A percentile compares a stretch with the other conserved stretches of the same genome.
phyloP scores from a whole-genome alignment of 2,797 vertebrate species.

The Danio choprae region DNA sequence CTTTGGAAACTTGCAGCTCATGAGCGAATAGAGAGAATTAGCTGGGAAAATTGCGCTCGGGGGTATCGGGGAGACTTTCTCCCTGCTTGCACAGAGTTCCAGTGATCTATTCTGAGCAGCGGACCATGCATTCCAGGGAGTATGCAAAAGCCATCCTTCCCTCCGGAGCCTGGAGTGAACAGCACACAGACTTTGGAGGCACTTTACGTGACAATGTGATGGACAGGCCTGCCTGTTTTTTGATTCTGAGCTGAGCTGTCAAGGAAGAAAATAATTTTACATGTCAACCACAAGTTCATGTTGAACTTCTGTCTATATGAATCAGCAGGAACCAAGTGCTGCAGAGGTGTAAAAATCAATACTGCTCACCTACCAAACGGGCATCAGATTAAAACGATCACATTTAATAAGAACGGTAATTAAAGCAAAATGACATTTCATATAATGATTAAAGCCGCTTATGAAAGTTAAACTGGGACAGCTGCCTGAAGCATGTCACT shows the following conservation, averaged over 20 bases:
- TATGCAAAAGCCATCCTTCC: conserved; percentile 76
- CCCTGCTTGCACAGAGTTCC: conserved; percentile 79
- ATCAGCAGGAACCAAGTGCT: conserved; percentile 23
- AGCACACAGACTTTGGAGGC: conserved; percentile 71
- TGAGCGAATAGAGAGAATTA: conserved; percentile 60
- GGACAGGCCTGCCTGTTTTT: conserved; percentile 75
- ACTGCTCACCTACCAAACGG: not conserved
- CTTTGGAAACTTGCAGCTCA: conserved; percentile 57
- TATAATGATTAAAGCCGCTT: conserved; percentile 59
- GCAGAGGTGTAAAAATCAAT: conserved; percentile 12
- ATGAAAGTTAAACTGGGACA: conserved; percentile 59
- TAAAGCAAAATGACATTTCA: conserved; percentile 55
- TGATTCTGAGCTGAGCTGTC: conserved; percentile 68
- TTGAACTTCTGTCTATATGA: conserved; percentile 51
- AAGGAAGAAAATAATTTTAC: conserved; percentile 61
- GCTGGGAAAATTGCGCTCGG: conserved; percentile 60
- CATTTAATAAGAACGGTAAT: conserved; percentile 54
- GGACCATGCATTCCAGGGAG: conserved; percentile 81
- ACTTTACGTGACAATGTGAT: conserved; percentile 79
- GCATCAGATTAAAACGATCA: conserved; percentile 47
- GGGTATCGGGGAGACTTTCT: conserved; percentile 79
- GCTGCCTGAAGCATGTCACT: conserved; percentile 60
- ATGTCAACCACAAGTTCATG: conserved; percentile 46
- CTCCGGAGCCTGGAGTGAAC: conserved; percentile 72
- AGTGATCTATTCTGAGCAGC: conserved; percentile 82